Base-by-base conservation (phyloP, 2,888 invertebrate genomes). In the Lasioglossum morio region DNA sequence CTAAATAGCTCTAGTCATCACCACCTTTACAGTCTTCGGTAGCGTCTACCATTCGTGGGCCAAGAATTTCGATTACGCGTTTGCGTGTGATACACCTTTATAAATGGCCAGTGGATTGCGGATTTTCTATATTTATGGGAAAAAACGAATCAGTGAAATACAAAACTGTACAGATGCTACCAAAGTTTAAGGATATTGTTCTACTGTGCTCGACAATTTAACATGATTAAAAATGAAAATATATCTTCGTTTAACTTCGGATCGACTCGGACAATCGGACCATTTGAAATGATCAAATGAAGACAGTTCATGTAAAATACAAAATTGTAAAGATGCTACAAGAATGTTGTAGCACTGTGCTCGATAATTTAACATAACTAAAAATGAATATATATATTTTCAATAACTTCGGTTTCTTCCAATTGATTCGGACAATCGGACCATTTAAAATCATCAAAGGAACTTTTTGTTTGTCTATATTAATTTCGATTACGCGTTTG, bases 11-110 rank as follows among this genome's bases (percentile, higher is more conserved):
- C 63, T 30, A 19, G 30, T 63, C 30, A 30, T 7, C 30, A 63
- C 63, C 19, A 19, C 30, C 63, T 63, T 19, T 30, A 30, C 30
- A 63, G 19, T 19, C 2, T 34, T 63, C 63, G 63, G 63, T 19
- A 19, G 30, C 63, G 63, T 63, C 30, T 63, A 16, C 63, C 63
- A 63, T 63, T 63, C 30, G 63, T 19, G 63, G 63, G 63, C 34
- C 19, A 63, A 63, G 63, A 63, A 63, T 63, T 63, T 63, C 30
- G 63, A 63, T 63, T 63, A 63, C 63, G 63, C 63, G 30, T 63
- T 16, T 34, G 30, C 30, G 3, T n/a, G n/a, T n/a, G 57, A 12
- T n/a, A n/a, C 57, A 12, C n/a, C 57, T n/a, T 57, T 23, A n/a
- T 12, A n/a, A 57, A n/a, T 57, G 12, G 12, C 12, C 8, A n/a